Base-by-base conservation (phyloP, 2,888 invertebrate genomes). In the Limnephilus auricula region DNA sequence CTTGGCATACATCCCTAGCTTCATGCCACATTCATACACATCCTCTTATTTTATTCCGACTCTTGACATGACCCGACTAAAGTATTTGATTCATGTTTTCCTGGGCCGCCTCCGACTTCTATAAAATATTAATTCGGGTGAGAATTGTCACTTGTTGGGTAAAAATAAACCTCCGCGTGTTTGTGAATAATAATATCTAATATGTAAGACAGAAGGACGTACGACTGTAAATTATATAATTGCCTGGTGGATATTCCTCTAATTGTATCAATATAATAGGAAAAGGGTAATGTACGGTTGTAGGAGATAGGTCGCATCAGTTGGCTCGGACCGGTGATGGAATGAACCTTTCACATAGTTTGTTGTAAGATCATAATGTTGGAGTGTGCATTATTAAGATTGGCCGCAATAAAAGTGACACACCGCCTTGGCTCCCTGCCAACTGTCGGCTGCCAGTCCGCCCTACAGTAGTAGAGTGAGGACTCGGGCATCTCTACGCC, bases 351-450 rank as follows among this genome's bases (percentile, higher is more conserved):
- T 82, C 31, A 18, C 65, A 65, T n/a, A 65, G 65, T 65, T 65
- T 82, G 82, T 25, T 82, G 34, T 82, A 82, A 65, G 65, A 34
- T 82, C 34, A 15, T 18, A 32, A 34, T 34, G 34, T 25, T 32
- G 9, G 34, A 82, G 80, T 32, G 80, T 34, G 82, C 82, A 37
- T 82, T 82, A 82, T 82, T 82, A 15, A 82, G 82, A 82, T 82
- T 34, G 25, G 34, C 2, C 15, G 82, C 82, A 82, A 82, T 82
- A 82, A 82, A 25, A 31, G 82, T 10, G 82, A 82, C 82, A 82
- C 82, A 34, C 82, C 82, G 82, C 82, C 25, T 82, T 82, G 82
- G 82, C 31, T 13, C 9, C 10, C 25, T 25, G 82, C 34, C 82
- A 82, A 15, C 34, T 4, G 12, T 31, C 80, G 10, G 80, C 12